Evolutionary conservation across 2,888 invertebrate genomes (phyloP).

Genomic region (Scaptomyza parva): DNA sequence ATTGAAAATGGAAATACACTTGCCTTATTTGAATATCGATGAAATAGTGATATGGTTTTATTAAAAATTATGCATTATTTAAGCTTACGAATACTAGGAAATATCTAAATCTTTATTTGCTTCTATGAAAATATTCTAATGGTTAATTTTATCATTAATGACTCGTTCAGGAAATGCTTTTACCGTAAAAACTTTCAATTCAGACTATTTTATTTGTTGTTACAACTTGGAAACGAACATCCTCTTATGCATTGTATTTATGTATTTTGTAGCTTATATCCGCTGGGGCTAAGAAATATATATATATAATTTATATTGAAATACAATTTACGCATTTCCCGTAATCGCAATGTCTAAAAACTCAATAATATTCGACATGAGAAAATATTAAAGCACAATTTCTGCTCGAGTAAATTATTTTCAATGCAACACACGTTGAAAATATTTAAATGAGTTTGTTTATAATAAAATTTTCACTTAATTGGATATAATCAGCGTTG

Average conservation of each 20-base stretch:
- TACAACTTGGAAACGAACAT: constrained; percentile 39
- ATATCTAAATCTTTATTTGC: not conserved
- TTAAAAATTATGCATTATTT: no score
- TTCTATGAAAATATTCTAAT: not conserved
- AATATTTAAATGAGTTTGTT: constrained; percentile 79
- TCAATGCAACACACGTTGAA: constrained; percentile 66
- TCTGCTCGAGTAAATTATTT: constrained; percentile 70
- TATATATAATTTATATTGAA: constrained; percentile 56
- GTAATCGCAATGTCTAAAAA: constrained; percentile 19
- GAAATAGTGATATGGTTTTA: no score
- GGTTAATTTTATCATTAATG: not conserved
- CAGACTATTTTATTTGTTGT: constrained; percentile 60
- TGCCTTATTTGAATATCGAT: no score
- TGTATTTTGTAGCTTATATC: constrained; percentile 43
- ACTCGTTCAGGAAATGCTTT: constrained; percentile 1
- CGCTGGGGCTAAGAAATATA: constrained; percentile 55
- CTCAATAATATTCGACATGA: constrained; percentile 33
- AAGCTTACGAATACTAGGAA: not conserved
- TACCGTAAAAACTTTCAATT: constrained; percentile 18
- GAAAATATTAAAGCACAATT: constrained; percentile 70
- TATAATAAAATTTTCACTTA: constrained; percentile 81
- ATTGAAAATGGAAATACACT: not conserved
- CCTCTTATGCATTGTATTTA: constrained; percentile 50
- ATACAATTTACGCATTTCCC: constrained; percentile 70
- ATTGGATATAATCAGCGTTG: constrained; percentile 79